phyloP scores from a whole-genome alignment of 1,140 invertebrate genomes.

The Magallana gigas region DNA sequence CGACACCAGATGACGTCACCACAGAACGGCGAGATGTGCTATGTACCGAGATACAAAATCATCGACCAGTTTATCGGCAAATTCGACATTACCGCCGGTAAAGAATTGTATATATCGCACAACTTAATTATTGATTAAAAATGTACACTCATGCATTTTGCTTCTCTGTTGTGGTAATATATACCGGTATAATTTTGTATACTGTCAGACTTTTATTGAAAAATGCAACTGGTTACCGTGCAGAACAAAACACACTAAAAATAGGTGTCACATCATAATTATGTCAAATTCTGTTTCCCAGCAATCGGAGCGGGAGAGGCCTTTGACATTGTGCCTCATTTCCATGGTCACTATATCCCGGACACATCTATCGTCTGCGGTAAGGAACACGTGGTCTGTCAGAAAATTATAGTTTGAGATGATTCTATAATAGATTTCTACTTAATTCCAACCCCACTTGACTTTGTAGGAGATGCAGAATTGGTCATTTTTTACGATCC shows the following conservation, averaged over 20 bases:
- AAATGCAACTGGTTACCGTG: no score
- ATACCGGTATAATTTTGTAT: no score
- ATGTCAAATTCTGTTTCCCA: background rate
- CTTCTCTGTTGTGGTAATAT: no score
- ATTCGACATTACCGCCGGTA: background rate
- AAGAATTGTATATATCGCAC: background rate
- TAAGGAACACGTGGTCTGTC: background rate
- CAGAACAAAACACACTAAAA: no score
- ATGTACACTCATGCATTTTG: no score
- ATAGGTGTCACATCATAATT: no score
- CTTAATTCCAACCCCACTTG: background rate
- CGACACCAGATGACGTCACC: background rate
- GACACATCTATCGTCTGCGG: background rate
- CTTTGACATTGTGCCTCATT: background rate
- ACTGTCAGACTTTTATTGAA: no score
- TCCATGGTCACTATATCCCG: constrained; percentile 11
- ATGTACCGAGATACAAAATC: background rate
- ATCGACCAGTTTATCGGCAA: background rate
- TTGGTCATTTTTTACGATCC: constrained; percentile 14
- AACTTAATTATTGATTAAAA: no score
- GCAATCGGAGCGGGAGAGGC: background rate
- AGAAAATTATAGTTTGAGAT: background rate
- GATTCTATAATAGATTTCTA: background rate
- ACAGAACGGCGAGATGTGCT: background rate
- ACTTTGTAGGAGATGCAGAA: background rate